Evolutionary conservation across 2,113 vertebrate species (phyloP), one percentile per base, ranked within the genome.

Genomic region (Mesitornis unicolor): DNA sequence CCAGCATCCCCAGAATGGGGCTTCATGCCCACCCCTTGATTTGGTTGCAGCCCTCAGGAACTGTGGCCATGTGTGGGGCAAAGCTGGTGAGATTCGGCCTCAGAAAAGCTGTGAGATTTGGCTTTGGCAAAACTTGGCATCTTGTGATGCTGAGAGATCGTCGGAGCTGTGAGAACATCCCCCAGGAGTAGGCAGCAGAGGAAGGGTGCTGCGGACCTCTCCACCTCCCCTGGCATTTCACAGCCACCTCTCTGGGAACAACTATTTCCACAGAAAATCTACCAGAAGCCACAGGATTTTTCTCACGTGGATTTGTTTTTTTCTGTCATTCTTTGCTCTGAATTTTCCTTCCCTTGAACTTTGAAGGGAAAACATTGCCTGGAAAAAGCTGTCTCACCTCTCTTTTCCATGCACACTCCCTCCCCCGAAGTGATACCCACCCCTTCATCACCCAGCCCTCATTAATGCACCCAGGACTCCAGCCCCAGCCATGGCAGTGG

Each of bases 321-420:
- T 40, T 63, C 21, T 35, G 12, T 36, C 40, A 10, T 15, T 83
- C 29, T 68, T 75, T 16, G 22, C 26, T 48, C 29, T 22, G 40
- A 64, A 28, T 35, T 93, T 87, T 43, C 40, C 17, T 78, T 69
- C 40, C 33, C 28, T 79, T 68, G 43, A 82, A 64, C n/a, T 81
- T 16, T 10, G 19, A 43, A 81, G 56, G 35, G 20, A 65, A 84
- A 85, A 19, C 11, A 14, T 21, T 47, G 25, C 42, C 84, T 31
- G 8, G 59, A 73, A 51, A 73, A 61, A 60, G 22, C 11, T 33
- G 31, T 7, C 15, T 59, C 57, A 15, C 22, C 16, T 29, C 33
- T 68, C 14, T 2, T 64, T 60, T 60, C 67, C 50, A 33, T 9
- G 7, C 15, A 31, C 0, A 0, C 5, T 20, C 35, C 65, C 59